These are phyloP conservation scores for Pteromalus puparum DNA, from an alignment of 1,140 invertebrate genomes.

Conservation along the genomic window DNA sequence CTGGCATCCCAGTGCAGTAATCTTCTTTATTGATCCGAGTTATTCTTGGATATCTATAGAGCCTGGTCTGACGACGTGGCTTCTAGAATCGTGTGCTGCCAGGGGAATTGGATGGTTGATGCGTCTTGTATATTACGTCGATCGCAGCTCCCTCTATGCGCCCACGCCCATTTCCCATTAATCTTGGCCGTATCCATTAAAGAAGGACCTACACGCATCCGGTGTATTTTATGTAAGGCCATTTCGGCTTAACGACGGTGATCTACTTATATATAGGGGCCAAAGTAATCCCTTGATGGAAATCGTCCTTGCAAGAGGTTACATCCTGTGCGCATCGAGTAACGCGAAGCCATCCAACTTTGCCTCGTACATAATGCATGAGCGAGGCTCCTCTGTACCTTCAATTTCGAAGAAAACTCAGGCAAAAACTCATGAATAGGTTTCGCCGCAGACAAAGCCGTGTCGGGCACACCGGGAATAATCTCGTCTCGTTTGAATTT, in stretches of 20 bases:
- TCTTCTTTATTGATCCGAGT: slow-evolving; percentile 12
- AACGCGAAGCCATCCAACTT: too few species aligned
- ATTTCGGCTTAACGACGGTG: too few species aligned
- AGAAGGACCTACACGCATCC: neutral
- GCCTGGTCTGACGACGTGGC: neutral
- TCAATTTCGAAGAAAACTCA: too few species aligned
- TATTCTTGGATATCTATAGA: neutral
- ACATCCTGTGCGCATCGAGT: too few species aligned
- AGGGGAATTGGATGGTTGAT: neutral
- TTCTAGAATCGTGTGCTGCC: too few species aligned
- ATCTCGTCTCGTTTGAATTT: slow-evolving; percentile 1
- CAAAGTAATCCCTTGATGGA: too few species aligned
- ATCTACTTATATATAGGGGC: too few species aligned
- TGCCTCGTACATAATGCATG: too few species aligned
- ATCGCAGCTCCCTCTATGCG: neutral
- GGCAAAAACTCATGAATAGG: neutral
- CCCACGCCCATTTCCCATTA: neutral
- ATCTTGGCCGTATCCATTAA: neutral
- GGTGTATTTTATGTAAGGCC: too few species aligned
- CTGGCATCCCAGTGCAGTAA: neutral
- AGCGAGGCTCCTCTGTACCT: too few species aligned
- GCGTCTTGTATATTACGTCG: neutral
- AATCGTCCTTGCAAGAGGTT: too few species aligned
- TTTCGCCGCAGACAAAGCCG: neutral
- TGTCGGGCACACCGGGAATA: neutral